A percentile compares a stretch with the other conserved stretches of the same genome.
phyloP scores from a whole-genome alignment of 2,797 vertebrate genomes.

The Darevskia mixta region DNA sequence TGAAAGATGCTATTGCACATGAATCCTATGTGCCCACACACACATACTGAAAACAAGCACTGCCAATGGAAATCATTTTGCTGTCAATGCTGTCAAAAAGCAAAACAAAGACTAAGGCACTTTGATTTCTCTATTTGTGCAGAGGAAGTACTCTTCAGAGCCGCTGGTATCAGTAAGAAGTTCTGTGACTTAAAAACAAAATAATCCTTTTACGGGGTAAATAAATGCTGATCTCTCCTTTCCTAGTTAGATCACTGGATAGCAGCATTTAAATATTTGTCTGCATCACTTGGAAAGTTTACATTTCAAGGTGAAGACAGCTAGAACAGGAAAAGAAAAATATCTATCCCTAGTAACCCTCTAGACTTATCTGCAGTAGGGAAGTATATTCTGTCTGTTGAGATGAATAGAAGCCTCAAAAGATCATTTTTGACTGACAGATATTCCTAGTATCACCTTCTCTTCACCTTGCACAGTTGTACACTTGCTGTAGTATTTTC shows the following conservation, averaged over 20 bases:
- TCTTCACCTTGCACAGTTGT: background rate
- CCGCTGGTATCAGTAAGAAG: slow-evolving; percentile 29
- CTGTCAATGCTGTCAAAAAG: slow-evolving; percentile 43
- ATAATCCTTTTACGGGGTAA: background rate
- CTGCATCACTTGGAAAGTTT: slow-evolving; percentile 28
- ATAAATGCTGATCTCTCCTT: slow-evolving; percentile 33
- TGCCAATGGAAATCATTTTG: slow-evolving; percentile 30
- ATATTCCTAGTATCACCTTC: slow-evolving; percentile 10
- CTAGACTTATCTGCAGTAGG: background rate
- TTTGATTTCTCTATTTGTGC: slow-evolving; percentile 61
- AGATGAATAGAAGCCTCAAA: background rate
- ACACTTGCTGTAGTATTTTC: background rate
- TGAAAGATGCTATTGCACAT: slow-evolving; percentile 23
- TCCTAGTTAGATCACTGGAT: slow-evolving; percentile 23
- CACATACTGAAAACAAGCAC: slow-evolving; percentile 16
- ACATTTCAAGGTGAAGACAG: slow-evolving; percentile 15
- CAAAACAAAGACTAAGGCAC: background rate
- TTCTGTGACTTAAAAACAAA: slow-evolving; percentile 44
- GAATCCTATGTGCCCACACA: background rate
- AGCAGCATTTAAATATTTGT: slow-evolving; percentile 47
- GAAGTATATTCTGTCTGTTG: background rate
- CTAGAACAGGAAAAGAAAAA: slow-evolving; percentile 3
- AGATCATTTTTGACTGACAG: slow-evolving; percentile 10
- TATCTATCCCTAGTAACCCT: background rate
- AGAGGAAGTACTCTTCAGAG: slow-evolving; percentile 26